These are phyloP conservation scores for Equus przewalskii DNA, from an alignment of 2,113 vertebrate genomes.

Conservation along the genomic window DNA sequence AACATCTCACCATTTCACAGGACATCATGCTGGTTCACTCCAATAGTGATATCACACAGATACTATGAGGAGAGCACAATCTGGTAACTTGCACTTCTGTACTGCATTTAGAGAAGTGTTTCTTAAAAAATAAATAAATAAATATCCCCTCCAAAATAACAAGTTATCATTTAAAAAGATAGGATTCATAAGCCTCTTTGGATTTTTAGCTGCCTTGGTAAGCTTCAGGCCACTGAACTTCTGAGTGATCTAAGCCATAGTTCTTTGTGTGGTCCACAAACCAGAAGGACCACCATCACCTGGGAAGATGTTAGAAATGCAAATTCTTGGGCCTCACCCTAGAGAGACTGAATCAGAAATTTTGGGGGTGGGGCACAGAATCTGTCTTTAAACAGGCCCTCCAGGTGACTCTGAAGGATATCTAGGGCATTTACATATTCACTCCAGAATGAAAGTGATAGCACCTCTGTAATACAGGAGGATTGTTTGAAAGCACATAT, in stretches of 20 bases:
- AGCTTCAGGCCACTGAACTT: not conserved
- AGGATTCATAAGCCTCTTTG: not conserved
- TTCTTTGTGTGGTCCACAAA: not conserved
- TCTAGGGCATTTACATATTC: not conserved
- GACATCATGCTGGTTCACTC: not conserved
- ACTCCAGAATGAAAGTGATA: not conserved
- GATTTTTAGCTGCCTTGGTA: not conserved
- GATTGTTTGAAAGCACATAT: not conserved
- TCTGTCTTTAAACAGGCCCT: not conserved
- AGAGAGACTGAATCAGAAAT: not conserved
- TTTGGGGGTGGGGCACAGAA: not conserved
- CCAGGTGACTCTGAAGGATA: not conserved
- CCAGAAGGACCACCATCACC: not conserved
- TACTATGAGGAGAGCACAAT: not conserved
- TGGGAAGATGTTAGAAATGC: not conserved
- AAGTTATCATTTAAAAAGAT: not conserved
- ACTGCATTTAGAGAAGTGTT: not conserved
- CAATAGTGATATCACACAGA: not conserved
- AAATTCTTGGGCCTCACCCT: not conserved
- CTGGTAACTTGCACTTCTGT: not conserved
- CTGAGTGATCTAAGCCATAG: not conserved
- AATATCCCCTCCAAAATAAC: not conserved
- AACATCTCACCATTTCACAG: not conserved
- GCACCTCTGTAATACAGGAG: not conserved
- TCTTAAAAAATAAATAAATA: not conserved